These are phyloP conservation scores for Heterohyrax brucei DNA, from an alignment of 2,797 vertebrate species.

Conservation along the genomic window DNA sequence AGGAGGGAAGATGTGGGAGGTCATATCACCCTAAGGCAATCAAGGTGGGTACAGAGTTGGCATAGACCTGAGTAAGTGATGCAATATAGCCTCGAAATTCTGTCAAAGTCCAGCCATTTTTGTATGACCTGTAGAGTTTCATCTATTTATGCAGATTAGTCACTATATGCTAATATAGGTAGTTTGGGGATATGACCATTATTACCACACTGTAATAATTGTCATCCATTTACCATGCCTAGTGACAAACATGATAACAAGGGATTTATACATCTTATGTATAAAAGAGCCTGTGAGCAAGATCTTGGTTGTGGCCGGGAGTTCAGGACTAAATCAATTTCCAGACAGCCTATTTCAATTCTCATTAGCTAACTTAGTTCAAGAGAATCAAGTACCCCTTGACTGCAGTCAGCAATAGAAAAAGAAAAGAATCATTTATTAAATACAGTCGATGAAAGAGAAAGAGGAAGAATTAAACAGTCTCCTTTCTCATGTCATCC, in stretches of 20 bases:
- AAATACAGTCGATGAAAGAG: neutral
- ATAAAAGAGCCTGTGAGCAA: neutral
- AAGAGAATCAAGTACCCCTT: neutral
- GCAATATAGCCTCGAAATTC: neutral
- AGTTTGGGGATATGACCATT: neutral
- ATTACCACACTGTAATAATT: neutral
- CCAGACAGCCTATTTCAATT: conserved; percentile 4
- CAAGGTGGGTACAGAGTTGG: rapidly evolving
- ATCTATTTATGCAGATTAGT: neutral
- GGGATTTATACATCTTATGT: neutral
- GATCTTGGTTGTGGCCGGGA: neutral
- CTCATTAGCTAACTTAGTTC: neutral
- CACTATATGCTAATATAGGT: neutral
- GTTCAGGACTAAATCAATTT: neutral
- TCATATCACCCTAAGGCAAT: neutral
- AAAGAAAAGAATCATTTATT: neutral
- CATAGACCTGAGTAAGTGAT: neutral
- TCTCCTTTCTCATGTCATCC: neutral
- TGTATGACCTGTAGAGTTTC: neutral
- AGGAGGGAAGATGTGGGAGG: neutral
- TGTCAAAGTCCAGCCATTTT: neutral
- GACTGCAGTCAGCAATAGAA: neutral
- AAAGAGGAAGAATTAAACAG: neutral
- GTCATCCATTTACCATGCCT: neutral
- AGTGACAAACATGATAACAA: neutral